Conservation (phyloP, 2,113 vertebrate species). For the Callipepla californica region DNA sequence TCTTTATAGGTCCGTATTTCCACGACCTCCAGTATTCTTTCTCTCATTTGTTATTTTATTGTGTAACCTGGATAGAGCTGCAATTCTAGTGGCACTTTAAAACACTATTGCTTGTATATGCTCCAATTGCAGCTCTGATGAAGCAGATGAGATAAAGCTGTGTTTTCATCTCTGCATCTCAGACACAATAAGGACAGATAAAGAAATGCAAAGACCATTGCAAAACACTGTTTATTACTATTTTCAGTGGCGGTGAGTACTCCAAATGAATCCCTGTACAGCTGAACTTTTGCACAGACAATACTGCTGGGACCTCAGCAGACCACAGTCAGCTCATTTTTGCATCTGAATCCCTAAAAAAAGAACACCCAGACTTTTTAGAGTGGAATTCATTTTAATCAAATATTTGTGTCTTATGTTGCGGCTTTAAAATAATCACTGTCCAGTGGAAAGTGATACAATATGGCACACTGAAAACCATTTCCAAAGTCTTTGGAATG, state of each 20-base stretch:
- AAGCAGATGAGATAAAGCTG: neutral
- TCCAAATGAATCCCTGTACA: neutral
- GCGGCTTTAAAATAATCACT: conserved; percentile 30
- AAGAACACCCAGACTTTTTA: neutral
- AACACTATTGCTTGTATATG: neutral
- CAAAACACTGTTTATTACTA: conserved; percentile 6
- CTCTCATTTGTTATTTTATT: conserved; percentile 41
- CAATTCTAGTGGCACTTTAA: neutral
- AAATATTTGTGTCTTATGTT: conserved; percentile 7
- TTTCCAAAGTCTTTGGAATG: conserved; percentile 28
- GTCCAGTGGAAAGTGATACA: neutral
- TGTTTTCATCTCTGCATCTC: neutral
- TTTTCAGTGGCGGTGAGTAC: neutral
- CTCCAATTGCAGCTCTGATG: neutral
- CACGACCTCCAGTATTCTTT: neutral
- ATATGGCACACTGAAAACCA: neutral
- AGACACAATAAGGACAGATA: neutral
- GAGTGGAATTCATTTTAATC: conserved; percentile 30
- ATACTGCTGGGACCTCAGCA: neutral
- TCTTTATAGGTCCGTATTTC: neutral
- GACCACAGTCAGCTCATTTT: neutral
- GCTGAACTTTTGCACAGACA: neutral
- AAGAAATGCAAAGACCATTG: conserved; percentile 20
- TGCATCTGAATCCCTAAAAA: neutral
- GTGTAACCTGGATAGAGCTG: conserved; percentile 31